phyloP scores from a whole-genome alignment of 2,797 vertebrate genomes.

The Cyclopterus lumpus region DNA sequence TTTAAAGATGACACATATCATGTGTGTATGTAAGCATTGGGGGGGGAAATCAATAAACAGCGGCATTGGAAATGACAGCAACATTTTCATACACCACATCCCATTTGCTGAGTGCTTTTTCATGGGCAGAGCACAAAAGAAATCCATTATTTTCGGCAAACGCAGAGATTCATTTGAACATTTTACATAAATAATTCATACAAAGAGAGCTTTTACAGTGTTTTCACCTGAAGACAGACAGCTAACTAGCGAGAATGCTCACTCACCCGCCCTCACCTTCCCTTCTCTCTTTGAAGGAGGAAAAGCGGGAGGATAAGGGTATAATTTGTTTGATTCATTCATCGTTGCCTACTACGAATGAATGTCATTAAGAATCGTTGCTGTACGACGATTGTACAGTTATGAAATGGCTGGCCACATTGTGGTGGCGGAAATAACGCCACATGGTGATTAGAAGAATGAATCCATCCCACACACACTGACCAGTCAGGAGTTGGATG shows the following conservation, averaged over 20 bases:
- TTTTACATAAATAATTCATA: constrained; percentile 81
- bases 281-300: constrained; percentile 61
- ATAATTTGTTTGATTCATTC: constrained; percentile 75
- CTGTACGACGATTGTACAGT: constrained; percentile 49
- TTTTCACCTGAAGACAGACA: constrained; percentile 77
- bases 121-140: constrained; percentile 66
- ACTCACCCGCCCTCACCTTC: constrained; percentile 32
- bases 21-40: constrained; percentile 42
- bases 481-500: constrained; percentile 50
- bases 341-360: constrained; percentile 69
- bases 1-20: constrained; percentile 49
- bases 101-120: constrained; percentile 70
- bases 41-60: constrained; percentile 72
- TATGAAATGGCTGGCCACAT: constrained; percentile 63
- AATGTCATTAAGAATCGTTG: constrained; percentile 66
- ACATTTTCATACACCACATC: constrained; percentile 78
- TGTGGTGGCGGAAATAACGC: constrained; percentile 55
- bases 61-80: constrained; percentile 74
- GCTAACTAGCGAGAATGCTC: constrained; percentile 54
- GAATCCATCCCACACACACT: constrained; percentile 59
- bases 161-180: constrained; percentile 73
- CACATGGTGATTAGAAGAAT: constrained; percentile 62
- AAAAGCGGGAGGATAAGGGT: constrained; percentile 33
- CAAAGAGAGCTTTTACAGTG: constrained; percentile 66
- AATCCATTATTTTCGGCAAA: constrained; percentile 77